Conservation (phyloP, 1,140 invertebrate species). For the Drosophila sechellia region DNA sequence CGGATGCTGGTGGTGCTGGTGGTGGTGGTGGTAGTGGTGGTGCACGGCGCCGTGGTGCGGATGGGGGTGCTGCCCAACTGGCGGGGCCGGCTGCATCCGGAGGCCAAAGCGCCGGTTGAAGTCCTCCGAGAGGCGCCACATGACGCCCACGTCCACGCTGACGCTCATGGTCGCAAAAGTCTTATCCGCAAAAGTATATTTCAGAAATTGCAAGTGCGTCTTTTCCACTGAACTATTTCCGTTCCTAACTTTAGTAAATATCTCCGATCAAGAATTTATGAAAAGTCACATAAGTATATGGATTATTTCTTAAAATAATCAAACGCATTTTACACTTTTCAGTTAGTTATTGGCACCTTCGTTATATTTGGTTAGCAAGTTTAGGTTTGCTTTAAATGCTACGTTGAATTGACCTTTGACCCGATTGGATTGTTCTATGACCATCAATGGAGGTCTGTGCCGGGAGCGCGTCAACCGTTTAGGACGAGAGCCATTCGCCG, state of each 20-base stretch:
- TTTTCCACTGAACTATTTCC: background rate
- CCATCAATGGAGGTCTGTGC: background rate
- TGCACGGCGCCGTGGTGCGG: slow-evolving; percentile 58
- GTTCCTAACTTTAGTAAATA: background rate
- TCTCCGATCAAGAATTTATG: background rate
- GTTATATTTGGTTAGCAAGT: background rate
- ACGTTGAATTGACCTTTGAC: no score
- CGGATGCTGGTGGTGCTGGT: slow-evolving; percentile 62
- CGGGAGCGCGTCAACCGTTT: slow-evolving; percentile 45
- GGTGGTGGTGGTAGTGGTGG: slow-evolving; percentile 70
- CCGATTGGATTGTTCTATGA: no score
- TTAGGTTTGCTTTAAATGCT: no score
- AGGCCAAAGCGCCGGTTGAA: slow-evolving; percentile 82
- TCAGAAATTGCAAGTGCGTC: background rate
- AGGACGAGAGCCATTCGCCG: slow-evolving; percentile 44
- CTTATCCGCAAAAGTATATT: slow-evolving; percentile 7
- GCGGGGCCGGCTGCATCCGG: slow-evolving; percentile 74
- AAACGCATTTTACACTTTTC: background rate
- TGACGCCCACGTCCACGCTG: slow-evolving; percentile 84
- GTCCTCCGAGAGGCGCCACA: slow-evolving; percentile 84
- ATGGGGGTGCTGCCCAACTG: slow-evolving; percentile 66
- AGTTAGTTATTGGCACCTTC: background rate
- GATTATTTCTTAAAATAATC: background rate
- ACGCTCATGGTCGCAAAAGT: slow-evolving; percentile 69
- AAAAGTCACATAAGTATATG: no score